A percentile compares a stretch with the other conserved stretches of the same genome.
phyloP scores from a whole-genome alignment of 2,113 vertebrate species.

The Excalfactoria chinensis region DNA sequence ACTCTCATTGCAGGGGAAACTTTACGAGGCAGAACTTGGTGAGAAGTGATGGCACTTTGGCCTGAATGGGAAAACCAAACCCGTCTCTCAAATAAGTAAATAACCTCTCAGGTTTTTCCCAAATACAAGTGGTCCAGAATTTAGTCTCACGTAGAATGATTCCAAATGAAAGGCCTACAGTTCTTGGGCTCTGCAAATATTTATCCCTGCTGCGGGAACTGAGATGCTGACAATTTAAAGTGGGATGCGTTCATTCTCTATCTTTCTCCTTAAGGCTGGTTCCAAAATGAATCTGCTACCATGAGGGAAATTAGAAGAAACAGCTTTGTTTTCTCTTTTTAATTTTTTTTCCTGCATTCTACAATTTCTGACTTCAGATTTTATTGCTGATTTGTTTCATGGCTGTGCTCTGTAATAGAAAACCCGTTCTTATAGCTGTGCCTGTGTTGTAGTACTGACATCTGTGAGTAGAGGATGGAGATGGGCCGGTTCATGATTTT shows the following conservation, averaged over 20 bases:
- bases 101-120: conserved; percentile 8
- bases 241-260: not conserved
- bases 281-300: not conserved
- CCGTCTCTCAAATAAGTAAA: conserved; percentile 43
- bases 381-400: conserved; percentile 36
- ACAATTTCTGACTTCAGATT: not conserved
- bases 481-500: conserved; percentile 25
- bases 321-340: not conserved
- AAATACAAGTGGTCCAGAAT: not conserved
- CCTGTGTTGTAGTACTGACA: not conserved
- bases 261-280: not conserved
- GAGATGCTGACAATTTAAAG: conserved; percentile 5
- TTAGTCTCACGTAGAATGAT: not conserved
- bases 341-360: not conserved
- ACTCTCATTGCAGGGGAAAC: not conserved
- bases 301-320: not conserved
- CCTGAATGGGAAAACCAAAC: conserved; percentile 47
- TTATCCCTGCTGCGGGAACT: not conserved
- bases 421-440: conserved; percentile 22
- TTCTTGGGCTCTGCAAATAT: not conserved
- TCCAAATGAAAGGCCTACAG: not conserved
- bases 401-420: conserved; percentile 29
- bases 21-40: not conserved
- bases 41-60: not conserved
- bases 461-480: conserved; percentile 20